Base-by-base conservation (phyloP, 1,140 invertebrate genomes). In the Cepaea nemoralis region DNA sequence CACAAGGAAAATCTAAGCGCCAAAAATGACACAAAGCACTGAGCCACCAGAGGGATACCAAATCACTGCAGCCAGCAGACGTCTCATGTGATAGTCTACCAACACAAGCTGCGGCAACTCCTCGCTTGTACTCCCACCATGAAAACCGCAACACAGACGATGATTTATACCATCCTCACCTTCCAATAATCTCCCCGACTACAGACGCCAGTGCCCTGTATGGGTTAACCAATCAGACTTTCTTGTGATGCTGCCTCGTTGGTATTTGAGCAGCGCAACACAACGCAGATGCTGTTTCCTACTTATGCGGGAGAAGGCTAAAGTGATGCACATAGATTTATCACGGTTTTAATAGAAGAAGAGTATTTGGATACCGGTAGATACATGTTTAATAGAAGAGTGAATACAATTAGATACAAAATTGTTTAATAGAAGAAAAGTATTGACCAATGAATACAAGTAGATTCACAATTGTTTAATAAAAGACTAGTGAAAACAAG, bases 21-120 rank as follows among this genome's bases (percentile, higher is more conserved):
- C 80, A 83, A 78, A 89, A 89, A 89, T 89, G 88, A 89, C 86
- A 82, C 74, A 76, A 74, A 74, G 83, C 80, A 59, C 83, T 82
- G 83, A 85, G 86, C 81, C 87, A 86, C 77, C 83, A 77, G 39
- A 82, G 80, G 83, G 87, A 88, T 84, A 84, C 83, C 69, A 84
- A 86, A 74, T 86, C 85, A 82, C 84, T 88, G 55, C 75, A 86
- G 59, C 77, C 79, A 39, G 80, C 76, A 33, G 83, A 85, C 42
- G 42, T 84, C 39, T 77, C 76, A 50, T 66, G 40, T 79, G 77
- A 67, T 35, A 79, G 66, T n/a, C 35, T 69, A 16, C 45, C 77
- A 69, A 63, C 40, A 27, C 37, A 45, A 42, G 45, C 31, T 5
- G 16, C 73, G 1, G 27, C 16, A 6, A 50, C 1, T 27, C 40